Conservation (phyloP, 1,140 invertebrate genomes). For the Papilio machaon region DNA sequence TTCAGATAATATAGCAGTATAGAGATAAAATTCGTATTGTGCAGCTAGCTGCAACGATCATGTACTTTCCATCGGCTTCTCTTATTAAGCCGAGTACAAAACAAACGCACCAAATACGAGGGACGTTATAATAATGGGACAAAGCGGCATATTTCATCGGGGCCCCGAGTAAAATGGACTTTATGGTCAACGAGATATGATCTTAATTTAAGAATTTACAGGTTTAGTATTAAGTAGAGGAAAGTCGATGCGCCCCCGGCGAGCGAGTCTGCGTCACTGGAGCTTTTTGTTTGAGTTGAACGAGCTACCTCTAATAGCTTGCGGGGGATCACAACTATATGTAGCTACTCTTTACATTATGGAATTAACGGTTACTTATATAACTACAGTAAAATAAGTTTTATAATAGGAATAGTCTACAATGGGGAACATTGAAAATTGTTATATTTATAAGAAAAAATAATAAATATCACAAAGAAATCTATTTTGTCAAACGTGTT, state of each 20-base stretch:
- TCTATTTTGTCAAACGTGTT: too few relatives aligned
- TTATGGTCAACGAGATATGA: conserved; percentile 62
- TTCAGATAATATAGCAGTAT: not conserved
- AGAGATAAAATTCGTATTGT: conserved; percentile 51
- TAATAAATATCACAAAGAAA: too few relatives aligned
- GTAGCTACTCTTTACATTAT: conserved; percentile 80
- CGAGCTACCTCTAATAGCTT: conserved; percentile 79
- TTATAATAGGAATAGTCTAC: conserved; percentile 33
- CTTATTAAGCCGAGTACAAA: conserved; percentile 68
- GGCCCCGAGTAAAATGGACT: conserved; percentile 56
- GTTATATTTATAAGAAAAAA: too few relatives aligned
- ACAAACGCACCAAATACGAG: conserved; percentile 78
- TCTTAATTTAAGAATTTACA: conserved; percentile 63
- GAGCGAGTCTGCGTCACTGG: conserved; percentile 68
- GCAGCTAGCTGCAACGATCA: conserved; percentile 48
- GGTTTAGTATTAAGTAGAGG: conserved; percentile 58
- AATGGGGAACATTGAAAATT: too few relatives aligned
- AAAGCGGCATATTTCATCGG: conserved; percentile 64
- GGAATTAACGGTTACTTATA: conserved; percentile 60
- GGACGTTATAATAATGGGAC: conserved; percentile 74
- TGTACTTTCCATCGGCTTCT: conserved; percentile 60
- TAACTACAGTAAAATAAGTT: not conserved
- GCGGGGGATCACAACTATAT: conserved; percentile 72
- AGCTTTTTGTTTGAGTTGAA: conserved; percentile 79
- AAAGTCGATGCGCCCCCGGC: conserved; percentile 61